phyloP scores from a whole-genome alignment of 2,888 invertebrate species.

The Zonitis immaculata region DNA sequence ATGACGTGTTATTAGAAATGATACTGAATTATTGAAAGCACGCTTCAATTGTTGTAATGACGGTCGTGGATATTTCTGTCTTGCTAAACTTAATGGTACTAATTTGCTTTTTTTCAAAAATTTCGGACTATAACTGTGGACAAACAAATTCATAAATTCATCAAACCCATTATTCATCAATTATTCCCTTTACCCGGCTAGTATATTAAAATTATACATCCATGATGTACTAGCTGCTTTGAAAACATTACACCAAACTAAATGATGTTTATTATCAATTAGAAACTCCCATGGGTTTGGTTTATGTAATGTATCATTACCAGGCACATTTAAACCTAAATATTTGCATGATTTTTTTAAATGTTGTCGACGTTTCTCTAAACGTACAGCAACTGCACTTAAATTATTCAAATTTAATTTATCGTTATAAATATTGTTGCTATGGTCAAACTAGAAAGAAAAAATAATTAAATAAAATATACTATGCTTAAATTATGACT shows the following conservation, averaged over 20 bases:
- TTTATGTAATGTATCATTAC: slow-evolving; percentile 57
- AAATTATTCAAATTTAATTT: slow-evolving; percentile 47
- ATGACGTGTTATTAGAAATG: slow-evolving; percentile 78
- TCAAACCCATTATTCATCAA: no score
- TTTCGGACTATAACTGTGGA: slow-evolving; percentile 61
- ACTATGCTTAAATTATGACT: no score
- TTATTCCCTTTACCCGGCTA: slow-evolving; percentile 79
- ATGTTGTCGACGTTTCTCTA: slow-evolving; percentile 57
- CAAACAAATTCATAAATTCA: not conserved
- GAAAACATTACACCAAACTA: slow-evolving; percentile 81
- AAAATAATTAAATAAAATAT: no score
- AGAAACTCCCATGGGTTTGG: slow-evolving; percentile 84
- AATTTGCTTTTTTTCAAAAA: slow-evolving; percentile 73
- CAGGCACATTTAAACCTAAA: slow-evolving; percentile 57
- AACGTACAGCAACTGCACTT: slow-evolving; percentile 57
- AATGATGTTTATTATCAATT: slow-evolving; percentile 72
- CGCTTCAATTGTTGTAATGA: slow-evolving; percentile 64
- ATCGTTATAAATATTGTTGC: slow-evolving; percentile 27
- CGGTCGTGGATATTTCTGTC: slow-evolving; percentile 75
- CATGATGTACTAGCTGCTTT: slow-evolving; percentile 86
- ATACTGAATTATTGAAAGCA: slow-evolving; percentile 66
- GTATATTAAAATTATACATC: slow-evolving; percentile 86
- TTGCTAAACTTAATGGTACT: slow-evolving; percentile 71
- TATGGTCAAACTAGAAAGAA: slow-evolving; percentile 20
- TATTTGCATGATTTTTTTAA: slow-evolving; percentile 57